These are phyloP conservation scores for Brachionus manjavacas DNA, from an alignment of 1,140 invertebrate genomes.

Conservation along the genomic window DNA sequence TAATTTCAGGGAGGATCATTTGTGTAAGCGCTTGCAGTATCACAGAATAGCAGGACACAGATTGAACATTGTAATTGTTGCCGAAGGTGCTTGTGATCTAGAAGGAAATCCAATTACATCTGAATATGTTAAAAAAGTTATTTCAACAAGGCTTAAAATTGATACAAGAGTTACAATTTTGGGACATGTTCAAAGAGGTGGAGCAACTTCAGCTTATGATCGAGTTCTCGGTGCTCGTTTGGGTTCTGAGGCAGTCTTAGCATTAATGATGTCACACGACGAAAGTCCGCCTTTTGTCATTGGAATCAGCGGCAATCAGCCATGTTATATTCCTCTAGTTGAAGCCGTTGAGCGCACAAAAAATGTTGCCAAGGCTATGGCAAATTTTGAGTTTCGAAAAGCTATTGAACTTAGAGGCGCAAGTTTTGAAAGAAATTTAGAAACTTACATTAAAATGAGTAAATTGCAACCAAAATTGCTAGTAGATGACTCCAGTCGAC, in stretches of 20 bases:
- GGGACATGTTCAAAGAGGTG: constrained; percentile 94
- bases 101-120: constrained; percentile 87
- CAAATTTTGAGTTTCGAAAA: constrained; percentile 82
- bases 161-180: constrained; percentile 95
- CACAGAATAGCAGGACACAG: constrained; percentile 84
- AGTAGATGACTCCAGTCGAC: not conserved
- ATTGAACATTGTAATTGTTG: constrained; percentile 95
- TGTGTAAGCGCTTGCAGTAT: constrained; percentile 71
- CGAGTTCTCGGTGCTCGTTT: constrained; percentile 94
- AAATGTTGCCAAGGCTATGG: constrained; percentile 77
- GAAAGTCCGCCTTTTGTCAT: constrained; percentile 88
- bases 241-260: constrained; percentile 97
- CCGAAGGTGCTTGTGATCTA: constrained; percentile 92
- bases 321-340: constrained; percentile 91
- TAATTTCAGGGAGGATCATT: constrained; percentile 63
- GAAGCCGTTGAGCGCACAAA: constrained; percentile 90
- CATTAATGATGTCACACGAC: constrained; percentile 90
- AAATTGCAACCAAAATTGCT: constrained; percentile 70
- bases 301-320: constrained; percentile 92
- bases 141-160: constrained; percentile 83
- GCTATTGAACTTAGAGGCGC: constrained; percentile 89
- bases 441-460: constrained; percentile 93
- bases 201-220: constrained; percentile 97
- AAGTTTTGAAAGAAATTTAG: constrained; percentile 86
- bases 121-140: constrained; percentile 74